A percentile compares a stretch with the other conserved stretches of the same genome.
Evolutionary conservation across 2,888 invertebrate genomes (phyloP).

Genomic region (Gastrophysa polygoni): DNA sequence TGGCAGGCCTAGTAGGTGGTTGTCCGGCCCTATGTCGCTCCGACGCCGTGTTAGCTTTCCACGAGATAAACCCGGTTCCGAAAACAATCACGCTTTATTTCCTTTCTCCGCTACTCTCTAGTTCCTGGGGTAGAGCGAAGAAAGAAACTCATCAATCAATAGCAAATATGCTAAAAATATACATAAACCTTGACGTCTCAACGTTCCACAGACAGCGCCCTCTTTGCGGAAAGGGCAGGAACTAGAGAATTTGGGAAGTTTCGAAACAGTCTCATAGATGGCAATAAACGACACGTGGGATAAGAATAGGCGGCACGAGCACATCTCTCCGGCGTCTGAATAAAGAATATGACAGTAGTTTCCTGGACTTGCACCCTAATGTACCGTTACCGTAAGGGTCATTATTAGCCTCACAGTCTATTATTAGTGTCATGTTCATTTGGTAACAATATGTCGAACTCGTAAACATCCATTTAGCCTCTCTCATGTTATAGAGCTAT

Average conservation of each 20-base stretch:
- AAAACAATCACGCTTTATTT: slow-evolving; percentile 27
- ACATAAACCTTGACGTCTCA: not conserved
- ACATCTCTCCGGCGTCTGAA: too few species aligned
- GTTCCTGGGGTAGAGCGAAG: not conserved
- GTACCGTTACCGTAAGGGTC: not conserved
- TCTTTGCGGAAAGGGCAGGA: not conserved
- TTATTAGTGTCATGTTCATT: slow-evolving; percentile 9
- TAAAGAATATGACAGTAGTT: not conserved
- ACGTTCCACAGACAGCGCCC: not conserved
- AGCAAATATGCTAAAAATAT: not conserved
- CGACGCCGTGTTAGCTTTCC: slow-evolving; percentile 35
- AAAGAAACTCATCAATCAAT: slow-evolving; percentile 1
- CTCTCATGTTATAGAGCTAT: slow-evolving; percentile 40
- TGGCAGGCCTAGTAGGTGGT: slow-evolving; percentile 56
- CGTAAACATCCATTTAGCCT: slow-evolving; percentile 35
- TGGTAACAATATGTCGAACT: slow-evolving; percentile 21
- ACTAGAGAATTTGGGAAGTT: not conserved
- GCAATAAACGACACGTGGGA: too few species aligned
- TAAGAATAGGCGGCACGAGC: not conserved
- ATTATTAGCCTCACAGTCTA: not conserved
- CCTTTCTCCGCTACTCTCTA: not conserved
- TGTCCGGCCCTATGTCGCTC: slow-evolving; percentile 47
- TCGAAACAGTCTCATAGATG: not conserved
- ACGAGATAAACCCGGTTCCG: slow-evolving; percentile 31
- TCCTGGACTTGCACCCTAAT: not conserved